A percentile compares a stretch with the other conserved stretches of the same genome.
Evolutionary conservation across 2,113 vertebrate species (phyloP).

Genomic region (Shinisaurus crocodilurus): DNA sequence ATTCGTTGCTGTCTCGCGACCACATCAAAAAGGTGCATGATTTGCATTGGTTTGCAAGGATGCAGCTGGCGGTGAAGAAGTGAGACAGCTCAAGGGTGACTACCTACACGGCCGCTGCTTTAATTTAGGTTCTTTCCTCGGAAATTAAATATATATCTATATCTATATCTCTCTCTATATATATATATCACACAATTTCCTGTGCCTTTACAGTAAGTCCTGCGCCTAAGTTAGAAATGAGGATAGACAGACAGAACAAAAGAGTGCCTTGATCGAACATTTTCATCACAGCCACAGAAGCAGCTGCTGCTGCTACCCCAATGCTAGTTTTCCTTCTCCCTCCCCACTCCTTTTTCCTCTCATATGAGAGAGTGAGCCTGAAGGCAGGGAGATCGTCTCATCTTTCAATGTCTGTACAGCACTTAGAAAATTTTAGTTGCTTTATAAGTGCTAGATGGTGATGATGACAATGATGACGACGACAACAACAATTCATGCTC

Average conservation of each 20-base stretch:
- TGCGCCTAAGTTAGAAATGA: slow-evolving; percentile 65
- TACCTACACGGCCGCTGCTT: not conserved
- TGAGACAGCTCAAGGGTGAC: slow-evolving; percentile 3
- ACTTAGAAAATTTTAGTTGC: too few relatives aligned
- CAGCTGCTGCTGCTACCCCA: too few relatives aligned
- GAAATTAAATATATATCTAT: too few relatives aligned
- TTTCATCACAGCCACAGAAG: not conserved
- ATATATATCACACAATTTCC: slow-evolving; percentile 77
- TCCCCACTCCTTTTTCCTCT: too few relatives aligned
- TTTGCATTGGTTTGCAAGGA: not conserved
- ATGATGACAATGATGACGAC: too few relatives aligned
- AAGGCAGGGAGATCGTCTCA: too few relatives aligned
- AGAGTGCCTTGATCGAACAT: not conserved
- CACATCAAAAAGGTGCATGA: slow-evolving; percentile 29
- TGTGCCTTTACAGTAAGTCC: slow-evolving; percentile 81
- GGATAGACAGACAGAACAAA: not conserved
- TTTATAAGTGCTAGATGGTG: too few relatives aligned
- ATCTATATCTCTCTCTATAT: too few relatives aligned
- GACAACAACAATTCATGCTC: too few relatives aligned
- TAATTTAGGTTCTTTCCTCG: slow-evolving; percentile 48
- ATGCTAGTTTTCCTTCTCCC: too few relatives aligned
- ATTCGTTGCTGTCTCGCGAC: not conserved
- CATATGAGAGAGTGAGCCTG: too few relatives aligned
- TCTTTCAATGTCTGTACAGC: too few relatives aligned
- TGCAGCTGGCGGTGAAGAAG: not conserved